Evolutionary conservation across 2,888 invertebrate genomes (phyloP), one percentile per base, ranked within the genome.

Genomic region (Dastarcus helophoroides): DNA sequence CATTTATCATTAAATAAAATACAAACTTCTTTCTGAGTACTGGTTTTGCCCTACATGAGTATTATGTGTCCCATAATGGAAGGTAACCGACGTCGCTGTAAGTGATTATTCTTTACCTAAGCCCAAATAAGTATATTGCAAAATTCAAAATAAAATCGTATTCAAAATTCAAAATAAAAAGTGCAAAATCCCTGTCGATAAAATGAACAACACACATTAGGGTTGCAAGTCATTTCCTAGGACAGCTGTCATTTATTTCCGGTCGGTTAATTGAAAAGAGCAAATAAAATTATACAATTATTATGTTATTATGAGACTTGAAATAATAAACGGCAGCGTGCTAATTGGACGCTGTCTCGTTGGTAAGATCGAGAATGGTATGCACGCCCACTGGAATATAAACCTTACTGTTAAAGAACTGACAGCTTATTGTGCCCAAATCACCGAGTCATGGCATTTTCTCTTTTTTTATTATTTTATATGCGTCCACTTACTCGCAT

Each of bases 281-380:
- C 49, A 50, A 52, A 53, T 51, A 49, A 51, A 51, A 51, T 50
- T 51, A 54, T 50, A 50, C 51, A 48, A 48, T 50, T 47, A 54
- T 56, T 53, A 51, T 49, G 42, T 50, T 48, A 53, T 53, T 53
- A 52, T 42, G 40, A 40, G 44, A 42, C 43, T 38, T 47, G 46
- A 46, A 52, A 54, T 53, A 53, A 52, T 50, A 49, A 52, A 51
- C 44, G 38, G 38, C 48, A 43, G 49, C 48, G 42, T 52, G 48
- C 50, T 55, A 56, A 56, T 56, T 56, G 56, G 54, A 50, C 49
- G 47, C 41, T 46, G 51, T 51, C 46, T 44, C 39, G 50, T 43
- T 42, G 42, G 40, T 51, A 53, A 51, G 50, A 48, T 40, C 45
- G 41, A 51, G 38, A 47, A 44, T 54, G 31, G 44, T 42, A 32